A percentile compares a stretch with the other conserved stretches of the same genome.
phyloP scores from a whole-genome alignment of 2,797 vertebrate genomes.

The Sebastes reedi region DNA sequence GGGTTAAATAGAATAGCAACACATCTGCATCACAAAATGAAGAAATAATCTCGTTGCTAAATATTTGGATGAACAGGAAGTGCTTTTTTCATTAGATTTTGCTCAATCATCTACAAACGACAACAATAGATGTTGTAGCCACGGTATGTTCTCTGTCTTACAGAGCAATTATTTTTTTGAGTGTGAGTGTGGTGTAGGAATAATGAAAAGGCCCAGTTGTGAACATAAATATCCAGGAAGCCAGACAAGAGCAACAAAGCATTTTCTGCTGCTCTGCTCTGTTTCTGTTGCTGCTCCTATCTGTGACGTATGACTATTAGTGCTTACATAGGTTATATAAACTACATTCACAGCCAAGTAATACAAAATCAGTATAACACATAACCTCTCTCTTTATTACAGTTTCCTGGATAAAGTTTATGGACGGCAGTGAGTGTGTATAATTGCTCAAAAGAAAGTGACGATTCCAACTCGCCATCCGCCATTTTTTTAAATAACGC shows the following conservation, averaged over 20 bases:
- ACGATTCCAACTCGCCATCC: background rate
- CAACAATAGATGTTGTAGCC: background rate
- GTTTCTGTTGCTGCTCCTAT: background rate
- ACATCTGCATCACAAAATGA: background rate
- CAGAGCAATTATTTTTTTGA: background rate
- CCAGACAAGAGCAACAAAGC: background rate
- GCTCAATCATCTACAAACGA: background rate
- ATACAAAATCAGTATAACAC: background rate
- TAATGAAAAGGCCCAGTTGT: background rate
- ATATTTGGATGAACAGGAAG: background rate
- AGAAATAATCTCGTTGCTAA: background rate
- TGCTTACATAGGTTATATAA: background rate
- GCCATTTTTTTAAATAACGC: background rate
- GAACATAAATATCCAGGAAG: background rate
- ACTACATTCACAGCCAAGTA: constrained; percentile 6
- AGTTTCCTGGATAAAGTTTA: constrained; percentile 3
- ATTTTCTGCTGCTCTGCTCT: background rate
- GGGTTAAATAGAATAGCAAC: background rate
- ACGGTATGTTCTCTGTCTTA: background rate
- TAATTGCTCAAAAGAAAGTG: background rate
- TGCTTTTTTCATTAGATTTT: background rate
- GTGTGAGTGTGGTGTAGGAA: background rate
- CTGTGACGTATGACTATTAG: background rate
- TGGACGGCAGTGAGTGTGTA: background rate
- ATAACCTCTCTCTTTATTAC: background rate